Conservation (phyloP, 1,140 invertebrate species). For the Drosophila tropicalis region DNA sequence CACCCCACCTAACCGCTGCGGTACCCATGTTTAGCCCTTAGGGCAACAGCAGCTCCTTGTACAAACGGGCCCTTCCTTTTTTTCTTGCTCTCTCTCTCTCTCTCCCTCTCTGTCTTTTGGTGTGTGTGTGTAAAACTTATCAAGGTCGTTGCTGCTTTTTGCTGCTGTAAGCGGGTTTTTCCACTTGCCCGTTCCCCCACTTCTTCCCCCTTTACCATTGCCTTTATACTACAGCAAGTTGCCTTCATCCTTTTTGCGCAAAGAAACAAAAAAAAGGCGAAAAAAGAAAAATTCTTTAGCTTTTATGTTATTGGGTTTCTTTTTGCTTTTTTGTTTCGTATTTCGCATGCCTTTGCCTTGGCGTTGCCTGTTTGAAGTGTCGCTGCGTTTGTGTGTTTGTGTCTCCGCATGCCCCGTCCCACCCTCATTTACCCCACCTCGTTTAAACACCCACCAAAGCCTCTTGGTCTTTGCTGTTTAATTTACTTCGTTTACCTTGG, state of each 20-base stretch:
- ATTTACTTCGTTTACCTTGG: constrained; percentile 71
- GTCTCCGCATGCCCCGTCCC: neutral
- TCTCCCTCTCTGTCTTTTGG: constrained; percentile 8
- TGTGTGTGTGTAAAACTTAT: constrained; percentile 64
- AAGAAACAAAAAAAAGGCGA: constrained; percentile 7
- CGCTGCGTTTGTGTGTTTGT: constrained; percentile 13
- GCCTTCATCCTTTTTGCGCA: constrained; percentile 70
- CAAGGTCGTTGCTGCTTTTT: constrained; percentile 76
- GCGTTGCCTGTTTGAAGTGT: constrained; percentile 50
- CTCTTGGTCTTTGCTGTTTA: constrained; percentile 45
- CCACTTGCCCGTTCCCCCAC: constrained; percentile 52
- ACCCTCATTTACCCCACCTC: neutral
- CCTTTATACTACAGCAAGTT: constrained; percentile 31
- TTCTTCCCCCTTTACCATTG: constrained; percentile 23
- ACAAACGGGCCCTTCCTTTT: constrained; percentile 54
- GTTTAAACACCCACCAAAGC: constrained; percentile 29
- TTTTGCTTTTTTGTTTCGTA: constrained; percentile 26
- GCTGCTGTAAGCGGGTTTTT: constrained; percentile 80
- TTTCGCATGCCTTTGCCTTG: constrained; percentile 57
- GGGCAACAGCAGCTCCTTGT: constrained; percentile 43
- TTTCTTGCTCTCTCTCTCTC: constrained; percentile 12
- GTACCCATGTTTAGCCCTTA: constrained; percentile 8
- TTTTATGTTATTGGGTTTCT: constrained; percentile 81
- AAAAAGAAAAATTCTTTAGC: constrained; percentile 67
- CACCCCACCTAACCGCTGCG: constrained; percentile 1